These are phyloP conservation scores for Sarcophaga variegata DNA, from an alignment of 2,888 invertebrate species.

Conservation along the genomic window DNA sequence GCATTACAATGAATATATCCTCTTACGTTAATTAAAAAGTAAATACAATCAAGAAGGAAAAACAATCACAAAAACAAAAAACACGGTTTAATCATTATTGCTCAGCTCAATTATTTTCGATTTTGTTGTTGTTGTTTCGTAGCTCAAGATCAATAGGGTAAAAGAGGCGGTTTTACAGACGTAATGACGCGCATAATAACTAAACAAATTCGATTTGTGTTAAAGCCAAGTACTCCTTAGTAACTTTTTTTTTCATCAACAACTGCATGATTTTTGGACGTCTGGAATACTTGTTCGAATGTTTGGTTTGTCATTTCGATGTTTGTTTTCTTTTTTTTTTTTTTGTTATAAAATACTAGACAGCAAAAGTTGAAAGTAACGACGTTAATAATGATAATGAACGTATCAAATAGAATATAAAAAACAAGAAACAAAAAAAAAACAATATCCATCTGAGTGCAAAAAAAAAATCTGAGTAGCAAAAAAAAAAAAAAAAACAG, in stretches of 20 bases:
- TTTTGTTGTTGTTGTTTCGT: background rate
- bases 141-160: slow-evolving; percentile 10
- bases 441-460: slow-evolving; percentile 8
- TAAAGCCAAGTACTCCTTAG: too few relatives aligned
- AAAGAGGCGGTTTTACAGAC: background rate
- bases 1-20: background rate
- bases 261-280: slow-evolving; percentile 3
- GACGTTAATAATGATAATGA: background rate
- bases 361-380: background rate
- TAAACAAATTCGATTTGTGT: background rate
- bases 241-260: background rate
- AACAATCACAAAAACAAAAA: background rate
- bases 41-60: background rate
- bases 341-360: background rate
- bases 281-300: background rate
- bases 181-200: background rate
- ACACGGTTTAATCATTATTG: slow-evolving; percentile 9
- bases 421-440: slow-evolving; percentile 5
- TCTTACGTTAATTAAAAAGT: background rate
- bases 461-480: slow-evolving; percentile 18
- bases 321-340: too few relatives aligned
- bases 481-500: slow-evolving; percentile 8
- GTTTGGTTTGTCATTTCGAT: background rate
- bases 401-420: background rate
- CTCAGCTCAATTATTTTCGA: slow-evolving; percentile 6